Conservation (phyloP, 2,888 invertebrate species). For the Aradus depressus region DNA sequence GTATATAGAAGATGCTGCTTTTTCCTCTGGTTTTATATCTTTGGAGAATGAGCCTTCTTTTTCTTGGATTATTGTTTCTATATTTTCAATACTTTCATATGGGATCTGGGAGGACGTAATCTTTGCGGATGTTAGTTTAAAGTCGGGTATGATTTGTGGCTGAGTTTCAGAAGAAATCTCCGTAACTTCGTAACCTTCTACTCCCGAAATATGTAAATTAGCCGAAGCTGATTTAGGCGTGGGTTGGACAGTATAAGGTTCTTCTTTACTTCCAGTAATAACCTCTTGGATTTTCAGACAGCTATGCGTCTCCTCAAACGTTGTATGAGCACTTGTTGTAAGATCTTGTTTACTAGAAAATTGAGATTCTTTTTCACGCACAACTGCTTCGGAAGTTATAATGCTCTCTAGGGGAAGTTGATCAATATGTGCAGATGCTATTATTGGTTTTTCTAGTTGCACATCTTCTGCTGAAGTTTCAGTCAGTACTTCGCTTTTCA, state of each 20-base stretch:
- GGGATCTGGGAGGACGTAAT: constrained; percentile 30
- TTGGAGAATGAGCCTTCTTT: constrained; percentile 33
- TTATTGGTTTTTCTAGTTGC: constrained; percentile 29
- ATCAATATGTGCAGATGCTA: constrained; percentile 36
- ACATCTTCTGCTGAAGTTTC: constrained; percentile 34
- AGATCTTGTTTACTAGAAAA: constrained; percentile 34
- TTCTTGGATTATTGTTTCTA: constrained; percentile 32
- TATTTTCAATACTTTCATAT: constrained; percentile 30
- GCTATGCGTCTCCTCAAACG: constrained; percentile 35
- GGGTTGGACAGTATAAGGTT: constrained; percentile 27
- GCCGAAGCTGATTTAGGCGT: constrained; percentile 29
- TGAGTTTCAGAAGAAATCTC: constrained; percentile 29
- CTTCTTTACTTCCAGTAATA: constrained; percentile 36
- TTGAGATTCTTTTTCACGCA: constrained; percentile 37
- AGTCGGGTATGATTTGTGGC: constrained; percentile 33
- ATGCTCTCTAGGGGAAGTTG: constrained; percentile 45
- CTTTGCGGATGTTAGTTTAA: constrained; percentile 33
- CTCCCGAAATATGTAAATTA: constrained; percentile 28
- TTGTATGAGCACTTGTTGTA: constrained; percentile 34
- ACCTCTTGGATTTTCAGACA: constrained; percentile 36
- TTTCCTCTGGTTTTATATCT: constrained; percentile 29
- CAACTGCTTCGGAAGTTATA: constrained; percentile 42
- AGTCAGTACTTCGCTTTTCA: constrained; percentile 41
- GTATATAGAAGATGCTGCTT: constrained; percentile 31
- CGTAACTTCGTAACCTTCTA: constrained; percentile 31